phyloP scores from a whole-genome alignment of 2,113 vertebrate species.

The Atlantisia rogersi region DNA sequence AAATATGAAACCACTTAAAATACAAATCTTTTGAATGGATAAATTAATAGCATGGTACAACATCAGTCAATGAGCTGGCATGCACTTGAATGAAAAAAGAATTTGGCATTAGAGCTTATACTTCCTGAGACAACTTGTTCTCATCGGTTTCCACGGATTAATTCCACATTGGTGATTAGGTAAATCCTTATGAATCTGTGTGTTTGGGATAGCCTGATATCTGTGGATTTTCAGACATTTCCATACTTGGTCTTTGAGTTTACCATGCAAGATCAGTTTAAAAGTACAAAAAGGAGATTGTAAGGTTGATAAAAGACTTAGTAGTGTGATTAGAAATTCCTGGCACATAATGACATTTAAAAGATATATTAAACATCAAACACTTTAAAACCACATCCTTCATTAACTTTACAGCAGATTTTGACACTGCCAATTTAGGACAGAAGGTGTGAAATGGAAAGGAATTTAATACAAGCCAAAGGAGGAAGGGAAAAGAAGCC shows the following conservation, averaged over 20 bases:
- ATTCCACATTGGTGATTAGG: not conserved
- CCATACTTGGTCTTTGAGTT: not conserved
- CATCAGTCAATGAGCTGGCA: not conserved
- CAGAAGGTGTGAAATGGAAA: conserved; percentile 12
- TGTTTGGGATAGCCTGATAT: not conserved
- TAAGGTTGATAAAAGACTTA: not conserved
- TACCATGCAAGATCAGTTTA: not conserved
- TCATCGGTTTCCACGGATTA: not conserved
- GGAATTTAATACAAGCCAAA: conserved; percentile 43
- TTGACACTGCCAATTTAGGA: conserved; percentile 36
- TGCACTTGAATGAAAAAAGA: not conserved
- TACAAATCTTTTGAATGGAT: not conserved
- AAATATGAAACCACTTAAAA: not conserved
- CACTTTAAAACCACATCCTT: conserved; percentile 38
- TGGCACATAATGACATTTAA: conserved; percentile 9
- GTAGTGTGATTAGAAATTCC: not conserved
- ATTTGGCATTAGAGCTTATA: not conserved
- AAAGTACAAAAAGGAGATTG: not conserved
- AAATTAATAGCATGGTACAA: not conserved
- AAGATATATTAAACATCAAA: conserved; percentile 37
- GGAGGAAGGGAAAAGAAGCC: not conserved
- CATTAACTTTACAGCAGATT: conserved; percentile 50
- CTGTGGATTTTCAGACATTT: not conserved
- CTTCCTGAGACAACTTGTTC: not conserved
- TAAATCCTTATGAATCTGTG: not conserved